These are phyloP conservation scores for Archips crataeganus DNA, from an alignment of 2,888 invertebrate species.

Conservation along the genomic window DNA sequence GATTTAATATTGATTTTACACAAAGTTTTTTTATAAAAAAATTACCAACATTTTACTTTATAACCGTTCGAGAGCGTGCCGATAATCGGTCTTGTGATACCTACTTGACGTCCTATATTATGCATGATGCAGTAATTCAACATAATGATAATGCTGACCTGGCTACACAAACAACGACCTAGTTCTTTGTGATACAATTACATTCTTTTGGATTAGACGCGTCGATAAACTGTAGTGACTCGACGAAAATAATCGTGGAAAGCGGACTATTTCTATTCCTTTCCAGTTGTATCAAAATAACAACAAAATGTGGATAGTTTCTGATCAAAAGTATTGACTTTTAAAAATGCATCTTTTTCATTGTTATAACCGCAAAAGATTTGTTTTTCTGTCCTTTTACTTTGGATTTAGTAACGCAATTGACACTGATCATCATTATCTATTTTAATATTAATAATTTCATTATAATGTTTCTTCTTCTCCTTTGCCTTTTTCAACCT, in stretches of 20 bases:
- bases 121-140: conserved; percentile 34
- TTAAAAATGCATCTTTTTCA: too few species aligned
- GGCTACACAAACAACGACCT: conserved; percentile 36
- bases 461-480: too few species aligned
- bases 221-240: neutral
- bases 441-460: too few species aligned
- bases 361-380: too few species aligned
- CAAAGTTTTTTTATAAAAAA: neutral
- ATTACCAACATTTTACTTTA: conserved; percentile 5
- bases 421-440: too few species aligned
- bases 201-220: conserved; percentile 17
- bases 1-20: neutral
- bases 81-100: conserved; percentile 26
- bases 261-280: neutral
- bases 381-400: too few species aligned
- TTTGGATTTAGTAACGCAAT: too few species aligned
- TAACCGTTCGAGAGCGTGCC: conserved; percentile 28
- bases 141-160: conserved; percentile 34
- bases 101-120: conserved; percentile 14
- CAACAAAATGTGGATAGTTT: neutral
- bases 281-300: neutral
- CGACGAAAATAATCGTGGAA: neutral
- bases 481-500: too few species aligned
- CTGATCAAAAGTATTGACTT: too few species aligned
- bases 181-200: conserved; percentile 35